These are phyloP conservation scores for Epizoanthus scotinus DNA, from an alignment of 92 coral and sea anemone species.

Conservation along the genomic window DNA sequence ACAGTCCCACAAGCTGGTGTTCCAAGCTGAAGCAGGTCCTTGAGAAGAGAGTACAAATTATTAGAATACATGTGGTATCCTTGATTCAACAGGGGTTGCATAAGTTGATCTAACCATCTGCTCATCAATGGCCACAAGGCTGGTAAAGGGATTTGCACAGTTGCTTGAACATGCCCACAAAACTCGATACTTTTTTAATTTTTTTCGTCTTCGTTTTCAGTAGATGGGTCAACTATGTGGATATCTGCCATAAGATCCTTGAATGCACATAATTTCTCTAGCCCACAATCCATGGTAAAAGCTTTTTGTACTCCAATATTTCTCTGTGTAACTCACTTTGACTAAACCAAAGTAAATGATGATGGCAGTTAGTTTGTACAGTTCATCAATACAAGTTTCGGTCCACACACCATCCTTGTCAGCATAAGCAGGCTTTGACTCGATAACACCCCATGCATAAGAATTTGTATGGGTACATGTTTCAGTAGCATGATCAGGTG, in stretches of 20 bases:
- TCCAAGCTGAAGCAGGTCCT: constrained; percentile 50
- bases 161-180: constrained; percentile 52
- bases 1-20: constrained; percentile 58
- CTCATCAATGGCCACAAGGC: constrained; percentile 72
- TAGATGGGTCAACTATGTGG: constrained; percentile 66
- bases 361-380: constrained; percentile 59
- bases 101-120: constrained; percentile 59
- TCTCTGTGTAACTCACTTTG: constrained; percentile 47
- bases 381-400: constrained; percentile 61
- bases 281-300: constrained; percentile 85
- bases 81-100: constrained; percentile 51
- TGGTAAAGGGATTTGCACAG: constrained; percentile 59
- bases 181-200: constrained; percentile 51
- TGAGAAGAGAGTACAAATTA: constrained; percentile 62
- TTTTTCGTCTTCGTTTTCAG: constrained; percentile 54
- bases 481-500: neutral
- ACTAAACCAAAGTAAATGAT: constrained; percentile 68
- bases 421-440: constrained; percentile 25
- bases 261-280: constrained; percentile 50
- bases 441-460: constrained; percentile 56
- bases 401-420: constrained; percentile 46
- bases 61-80: constrained; percentile 75
- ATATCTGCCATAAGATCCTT: constrained; percentile 65
- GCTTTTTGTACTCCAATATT: constrained; percentile 70
- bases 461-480: constrained; percentile 61